These are phyloP conservation scores for Noctua comes DNA, from an alignment of 2,888 invertebrate species.

Conservation along the genomic window DNA sequence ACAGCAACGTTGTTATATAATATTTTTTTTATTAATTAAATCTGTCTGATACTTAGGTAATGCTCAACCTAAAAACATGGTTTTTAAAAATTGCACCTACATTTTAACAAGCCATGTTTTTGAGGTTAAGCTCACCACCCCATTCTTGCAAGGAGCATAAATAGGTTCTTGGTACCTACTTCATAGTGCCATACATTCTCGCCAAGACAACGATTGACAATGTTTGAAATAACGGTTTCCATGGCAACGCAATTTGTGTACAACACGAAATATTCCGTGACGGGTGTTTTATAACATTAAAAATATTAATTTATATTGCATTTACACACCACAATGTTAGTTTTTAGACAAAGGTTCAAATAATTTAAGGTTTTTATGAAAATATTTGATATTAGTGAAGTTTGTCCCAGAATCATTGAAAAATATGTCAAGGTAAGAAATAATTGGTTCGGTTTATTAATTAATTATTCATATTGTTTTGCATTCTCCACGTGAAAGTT, in stretches of 20 bases:
- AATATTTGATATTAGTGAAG: background rate
- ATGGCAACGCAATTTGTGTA: conserved; percentile 49
- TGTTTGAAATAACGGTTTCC: conserved; percentile 57
- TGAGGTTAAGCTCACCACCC: too few relatives aligned
- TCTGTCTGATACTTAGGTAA: background rate
- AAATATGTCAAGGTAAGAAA: conserved; percentile 74
- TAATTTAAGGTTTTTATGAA: background rate
- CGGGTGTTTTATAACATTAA: background rate
- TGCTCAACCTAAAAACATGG: too few relatives aligned
- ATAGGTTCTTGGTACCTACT: background rate
- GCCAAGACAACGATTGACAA: conserved; percentile 1
- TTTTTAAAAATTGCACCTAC: too few relatives aligned
- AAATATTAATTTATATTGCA: background rate
- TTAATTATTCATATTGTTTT: conserved; percentile 57
- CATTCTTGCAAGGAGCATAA: background rate
- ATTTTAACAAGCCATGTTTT: too few relatives aligned
- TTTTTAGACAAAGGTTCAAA: background rate
- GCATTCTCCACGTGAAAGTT: conserved; percentile 29
- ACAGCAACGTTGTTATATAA: too few relatives aligned
- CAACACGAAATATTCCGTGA: conserved; percentile 12
- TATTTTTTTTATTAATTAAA: too few relatives aligned
- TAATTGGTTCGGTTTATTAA: conserved; percentile 44
- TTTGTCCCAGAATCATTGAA: background rate
- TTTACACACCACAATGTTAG: background rate
- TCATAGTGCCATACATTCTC: conserved; percentile 9